Percentiles rank a stretch among this genome's conserved stretches.
Evolutionary conservation across 2,888 invertebrate genomes (phyloP).

Genomic region (Perdita meconis): DNA sequence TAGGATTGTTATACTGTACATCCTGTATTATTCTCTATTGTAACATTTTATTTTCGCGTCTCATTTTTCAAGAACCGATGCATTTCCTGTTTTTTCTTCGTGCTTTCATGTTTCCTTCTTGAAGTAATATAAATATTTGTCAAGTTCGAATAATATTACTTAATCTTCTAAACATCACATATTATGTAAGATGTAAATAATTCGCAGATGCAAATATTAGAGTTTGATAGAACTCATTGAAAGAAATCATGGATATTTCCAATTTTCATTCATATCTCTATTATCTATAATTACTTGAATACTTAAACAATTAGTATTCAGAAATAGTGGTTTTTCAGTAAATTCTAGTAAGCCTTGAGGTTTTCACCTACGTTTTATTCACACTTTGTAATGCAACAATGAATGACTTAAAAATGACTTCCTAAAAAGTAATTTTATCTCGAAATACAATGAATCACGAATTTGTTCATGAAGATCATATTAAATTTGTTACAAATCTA

Average conservation of each 20-base stretch:
- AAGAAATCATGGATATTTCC: neutral
- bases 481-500: too few species aligned
- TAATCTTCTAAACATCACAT: constrained; percentile 2
- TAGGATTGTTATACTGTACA: neutral
- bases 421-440: constrained; percentile 6
- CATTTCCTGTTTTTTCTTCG: constrained; percentile 17
- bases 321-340: neutral
- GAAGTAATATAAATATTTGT: neutral
- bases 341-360: neutral
- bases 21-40: neutral
- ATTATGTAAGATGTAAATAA: neutral
- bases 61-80: constrained; percentile 10
- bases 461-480: too few species aligned
- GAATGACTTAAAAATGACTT: neutral
- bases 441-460: too few species aligned
- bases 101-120: neutral
- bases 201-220: neutral
- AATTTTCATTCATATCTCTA: neutral
- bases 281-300: neutral
- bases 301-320: neutral
- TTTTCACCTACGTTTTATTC: neutral
- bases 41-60: neutral
- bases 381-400: neutral
- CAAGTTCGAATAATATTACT: neutral
- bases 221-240: neutral